Base-by-base conservation (phyloP, 1,140 invertebrate genomes). In the Pantala flavescens region DNA sequence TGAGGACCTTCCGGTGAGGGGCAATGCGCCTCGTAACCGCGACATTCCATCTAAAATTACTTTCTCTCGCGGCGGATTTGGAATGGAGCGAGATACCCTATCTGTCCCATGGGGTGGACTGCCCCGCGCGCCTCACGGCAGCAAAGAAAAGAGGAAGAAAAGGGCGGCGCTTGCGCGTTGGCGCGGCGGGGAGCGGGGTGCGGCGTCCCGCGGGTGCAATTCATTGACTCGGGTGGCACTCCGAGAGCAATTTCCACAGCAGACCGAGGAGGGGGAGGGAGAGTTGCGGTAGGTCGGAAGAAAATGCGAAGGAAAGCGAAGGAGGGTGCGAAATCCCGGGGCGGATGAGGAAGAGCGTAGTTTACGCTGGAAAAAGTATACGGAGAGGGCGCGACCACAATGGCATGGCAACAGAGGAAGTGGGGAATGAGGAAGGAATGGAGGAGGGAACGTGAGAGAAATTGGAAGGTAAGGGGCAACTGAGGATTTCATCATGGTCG, bases 171-270 rank as follows among this genome's bases (percentile, higher is more conserved):
- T 3, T 63, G 49, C 49, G 49, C 16, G 49, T 3, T 5, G n/a
- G 49, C 16, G 49, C 14, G 49, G 49, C n/a, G 49, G 49, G n/a
- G 49, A 21, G 49, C 16, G 49, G 49, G n/a, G 49, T 16, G 49
- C 16, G 5, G 49, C 49, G n/a, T 63, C 49, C 49, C 49, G n/a
- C n/a, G 49, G 49, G 49, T 63, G 49, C 49, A 63, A 63, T 63
- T 63, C 49, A 63, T 63, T 63, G 49, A 63, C 49, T 63, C 49
- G n/a, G 49, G 49, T 21, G 49, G 49, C 49, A 63, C 49, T 63
- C 49, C 49, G n/a, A 63, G 28, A 36, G 49, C 49, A 63, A 63
- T 63, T 63, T 63, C n/a, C 16, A 63, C 3, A 63, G 49, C 49
- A 63, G 49, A 63, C 49, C 49, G 49, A 63, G 49, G 49, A 63